These are phyloP conservation scores for Distichodus sexfasciatus DNA, from an alignment of 2,797 vertebrate genomes.

Conservation along the genomic window DNA sequence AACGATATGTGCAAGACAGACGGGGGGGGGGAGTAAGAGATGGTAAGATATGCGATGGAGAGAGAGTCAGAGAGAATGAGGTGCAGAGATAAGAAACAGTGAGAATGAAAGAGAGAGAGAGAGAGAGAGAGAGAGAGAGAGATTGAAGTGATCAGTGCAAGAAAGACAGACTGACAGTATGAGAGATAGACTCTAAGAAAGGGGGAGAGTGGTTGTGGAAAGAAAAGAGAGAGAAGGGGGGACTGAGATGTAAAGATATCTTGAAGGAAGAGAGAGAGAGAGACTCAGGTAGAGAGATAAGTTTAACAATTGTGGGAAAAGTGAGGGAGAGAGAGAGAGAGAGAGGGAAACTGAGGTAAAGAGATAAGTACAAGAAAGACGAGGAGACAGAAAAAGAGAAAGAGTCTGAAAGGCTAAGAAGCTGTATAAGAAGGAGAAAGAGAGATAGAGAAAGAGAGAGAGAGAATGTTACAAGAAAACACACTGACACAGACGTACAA, in stretches of 20 bases:
- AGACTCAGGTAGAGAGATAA: conserved; percentile 70
- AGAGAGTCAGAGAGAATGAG: conserved; percentile 24
- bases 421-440: no score
- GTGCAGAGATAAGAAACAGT: conserved; percentile 33
- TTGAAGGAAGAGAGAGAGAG: conserved; percentile 63
- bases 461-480: conserved; percentile 45
- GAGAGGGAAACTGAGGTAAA: conserved; percentile 35
- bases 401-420: conserved; percentile 62
- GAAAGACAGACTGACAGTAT: conserved; percentile 36
- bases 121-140: conserved; percentile 53
- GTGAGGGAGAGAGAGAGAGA: conserved; percentile 64
- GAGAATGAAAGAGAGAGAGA: conserved; percentile 68
- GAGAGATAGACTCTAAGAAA: conserved; percentile 63
- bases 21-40: no score
- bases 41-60: no score
- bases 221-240: conserved; percentile 47
- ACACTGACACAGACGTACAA: conserved; percentile 46
- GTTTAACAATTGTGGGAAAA: no score
- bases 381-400: conserved; percentile 29
- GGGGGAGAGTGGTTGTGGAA: conserved; percentile 61
- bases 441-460: conserved; percentile 33
- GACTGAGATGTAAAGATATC: conserved; percentile 34
- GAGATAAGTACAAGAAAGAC: conserved; percentile 50
- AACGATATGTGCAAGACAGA: no score
- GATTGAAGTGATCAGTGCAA: conserved; percentile 44